These are phyloP conservation scores for Castor canadensis DNA, from an alignment of 2,113 vertebrate genomes.

Conservation along the genomic window DNA sequence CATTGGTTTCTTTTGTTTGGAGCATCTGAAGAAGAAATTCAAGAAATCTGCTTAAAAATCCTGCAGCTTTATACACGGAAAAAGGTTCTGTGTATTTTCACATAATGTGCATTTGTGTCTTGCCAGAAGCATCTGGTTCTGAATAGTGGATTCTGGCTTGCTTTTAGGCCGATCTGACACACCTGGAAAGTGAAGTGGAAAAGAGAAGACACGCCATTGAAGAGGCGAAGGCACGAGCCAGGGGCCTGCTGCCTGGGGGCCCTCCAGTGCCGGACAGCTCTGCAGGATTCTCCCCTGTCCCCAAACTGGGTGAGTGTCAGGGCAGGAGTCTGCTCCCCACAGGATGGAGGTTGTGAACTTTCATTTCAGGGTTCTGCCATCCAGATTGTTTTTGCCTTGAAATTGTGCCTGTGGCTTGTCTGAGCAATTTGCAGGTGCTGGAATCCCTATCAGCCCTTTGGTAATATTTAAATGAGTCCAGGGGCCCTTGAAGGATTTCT, in stretches of 20 bases:
- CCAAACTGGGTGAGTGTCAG: slow-evolving; percentile 82
- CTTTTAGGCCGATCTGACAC: slow-evolving; percentile 85
- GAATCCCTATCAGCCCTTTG: background rate
- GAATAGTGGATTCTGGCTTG: background rate
- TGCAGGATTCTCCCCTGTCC: slow-evolving; percentile 87
- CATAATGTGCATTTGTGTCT: fast-evolving
- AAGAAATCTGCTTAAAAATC: slow-evolving; percentile 89
- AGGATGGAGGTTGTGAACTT: background rate
- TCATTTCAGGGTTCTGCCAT: background rate
- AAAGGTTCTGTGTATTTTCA: slow-evolving; percentile 80
- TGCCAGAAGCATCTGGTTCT: background rate
- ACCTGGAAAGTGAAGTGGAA: slow-evolving; percentile 86
- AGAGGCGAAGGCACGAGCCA: slow-evolving; percentile 87
- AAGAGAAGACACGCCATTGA: slow-evolving; percentile 85
- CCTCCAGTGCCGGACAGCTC: slow-evolving; percentile 79
- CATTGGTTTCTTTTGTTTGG: slow-evolving; percentile 93
- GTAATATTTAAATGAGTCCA: background rate
- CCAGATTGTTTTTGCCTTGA: background rate
- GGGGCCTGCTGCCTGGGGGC: slow-evolving; percentile 80
- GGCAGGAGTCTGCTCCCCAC: fast-evolving
- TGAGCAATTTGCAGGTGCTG: background rate
- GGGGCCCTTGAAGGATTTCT: background rate
- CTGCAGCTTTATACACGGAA: slow-evolving; percentile 87
- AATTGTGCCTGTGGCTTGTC: background rate
- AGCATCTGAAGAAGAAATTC: slow-evolving; percentile 88